Conservation (phyloP, 2,888 invertebrate species). For the Ectemnius continuus region DNA sequence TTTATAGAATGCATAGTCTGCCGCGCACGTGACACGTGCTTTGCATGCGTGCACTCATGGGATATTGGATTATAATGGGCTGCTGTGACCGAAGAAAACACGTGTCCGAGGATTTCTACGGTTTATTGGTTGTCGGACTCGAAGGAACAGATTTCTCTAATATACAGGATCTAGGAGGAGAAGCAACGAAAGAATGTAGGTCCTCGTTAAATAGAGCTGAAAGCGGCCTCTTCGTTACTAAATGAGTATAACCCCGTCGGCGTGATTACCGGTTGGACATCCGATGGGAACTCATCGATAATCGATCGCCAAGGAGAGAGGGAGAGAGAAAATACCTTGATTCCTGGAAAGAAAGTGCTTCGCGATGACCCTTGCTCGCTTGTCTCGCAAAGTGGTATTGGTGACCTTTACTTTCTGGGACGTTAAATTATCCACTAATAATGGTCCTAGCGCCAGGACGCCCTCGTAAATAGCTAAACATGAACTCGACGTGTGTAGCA, state of each 20-base stretch:
- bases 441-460: neutral
- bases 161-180: no score
- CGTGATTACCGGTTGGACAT: conserved; percentile 4
- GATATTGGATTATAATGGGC: conserved; percentile 60
- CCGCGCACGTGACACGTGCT: conserved; percentile 52
- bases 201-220: neutral
- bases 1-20: conserved; percentile 63
- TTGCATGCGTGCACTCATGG: conserved; percentile 50
- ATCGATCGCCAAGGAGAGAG: conserved; percentile 1
- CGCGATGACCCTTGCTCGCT: conserved; percentile 7
- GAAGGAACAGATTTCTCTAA: no score
- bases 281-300: conserved; percentile 14
- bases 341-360: conserved; percentile 15
- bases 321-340: conserved; percentile 18
- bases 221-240: neutral
- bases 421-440: conserved; percentile 7
- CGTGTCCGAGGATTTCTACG: neutral
- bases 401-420: conserved; percentile 24
- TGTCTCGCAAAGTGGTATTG: neutral
- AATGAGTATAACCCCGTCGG: neutral
- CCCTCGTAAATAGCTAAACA: no score
- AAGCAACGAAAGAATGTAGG: neutral
- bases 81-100: conserved; percentile 14
- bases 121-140: no score
- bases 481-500: no score